Evolutionary conservation across 2,888 invertebrate genomes (phyloP).

Genomic region (Choristoneura rosaceana): DNA sequence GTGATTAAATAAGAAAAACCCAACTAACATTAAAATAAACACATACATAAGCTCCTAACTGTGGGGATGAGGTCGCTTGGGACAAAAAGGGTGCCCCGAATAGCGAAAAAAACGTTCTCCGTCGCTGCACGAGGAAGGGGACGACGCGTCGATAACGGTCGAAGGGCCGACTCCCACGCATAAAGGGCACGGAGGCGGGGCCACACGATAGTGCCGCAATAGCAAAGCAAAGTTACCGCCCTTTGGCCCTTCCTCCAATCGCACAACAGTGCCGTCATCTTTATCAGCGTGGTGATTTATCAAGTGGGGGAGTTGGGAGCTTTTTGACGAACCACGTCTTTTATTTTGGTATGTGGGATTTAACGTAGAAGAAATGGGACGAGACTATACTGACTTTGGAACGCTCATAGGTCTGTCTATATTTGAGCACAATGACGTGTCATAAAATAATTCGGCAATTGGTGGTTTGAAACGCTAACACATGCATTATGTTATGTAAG

Average conservation of each 20-base stretch:
- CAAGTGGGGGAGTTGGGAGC: neutral
- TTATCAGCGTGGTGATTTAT: slow-evolving; percentile 6
- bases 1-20: neutral
- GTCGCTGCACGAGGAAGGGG: neutral
- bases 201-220: neutral
- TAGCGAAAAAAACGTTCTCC: neutral
- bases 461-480: neutral
- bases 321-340: slow-evolving; percentile 7
- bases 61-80: neutral
- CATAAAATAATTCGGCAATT: neutral
- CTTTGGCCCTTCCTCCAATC: slow-evolving; percentile 11
- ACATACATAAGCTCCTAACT: neutral
- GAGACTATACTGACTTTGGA: neutral
- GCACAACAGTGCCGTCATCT: neutral
- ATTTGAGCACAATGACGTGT: neutral
- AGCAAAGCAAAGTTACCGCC: slow-evolving; percentile 3
- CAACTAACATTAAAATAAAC: too few species aligned
- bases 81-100: neutral
- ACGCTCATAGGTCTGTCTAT: neutral
- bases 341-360: neutral
- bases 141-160: neutral
- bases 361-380: neutral
- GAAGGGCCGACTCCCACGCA: slow-evolving; percentile 19
- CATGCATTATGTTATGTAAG: neutral
- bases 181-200: slow-evolving; percentile 17